Evolutionary conservation across 2,113 vertebrate genomes (phyloP).

Genomic region (Baryphthengus martii): DNA sequence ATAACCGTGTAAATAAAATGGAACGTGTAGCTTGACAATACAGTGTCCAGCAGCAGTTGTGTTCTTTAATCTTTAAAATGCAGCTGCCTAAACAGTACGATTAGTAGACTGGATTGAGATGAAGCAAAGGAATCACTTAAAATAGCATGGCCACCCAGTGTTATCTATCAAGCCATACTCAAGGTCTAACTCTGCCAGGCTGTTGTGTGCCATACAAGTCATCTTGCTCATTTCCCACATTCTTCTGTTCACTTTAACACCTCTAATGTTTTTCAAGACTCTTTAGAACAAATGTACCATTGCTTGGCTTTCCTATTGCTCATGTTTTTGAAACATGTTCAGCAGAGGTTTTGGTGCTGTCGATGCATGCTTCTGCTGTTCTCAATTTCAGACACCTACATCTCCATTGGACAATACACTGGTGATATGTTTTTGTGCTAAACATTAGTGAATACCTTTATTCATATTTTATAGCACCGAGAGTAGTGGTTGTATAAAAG

Average conservation of each 20-base stretch:
- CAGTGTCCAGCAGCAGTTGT: neutral
- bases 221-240: neutral
- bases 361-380: neutral
- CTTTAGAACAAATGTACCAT: neutral
- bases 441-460: slow-evolving; percentile 30
- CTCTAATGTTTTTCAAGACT: neutral
- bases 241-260: neutral
- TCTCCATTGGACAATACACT: neutral
- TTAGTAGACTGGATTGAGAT: neutral
- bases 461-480: slow-evolving; percentile 36
- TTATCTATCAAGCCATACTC: neutral
- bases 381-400: neutral
- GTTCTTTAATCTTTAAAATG: slow-evolving; percentile 6
- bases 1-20: neutral
- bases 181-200: neutral
- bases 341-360: neutral
- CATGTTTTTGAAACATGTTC: neutral
- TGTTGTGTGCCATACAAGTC: neutral
- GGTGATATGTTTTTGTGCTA: neutral
- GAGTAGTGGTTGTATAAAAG: slow-evolving; percentile 16
- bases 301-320: neutral
- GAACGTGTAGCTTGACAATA: neutral
- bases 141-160: neutral
- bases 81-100: neutral
- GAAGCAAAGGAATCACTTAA: neutral